Evolutionary conservation across 2,888 invertebrate species (phyloP), one percentile per base, ranked within the genome.

Genomic region (Pogonocherus hispidulus): DNA sequence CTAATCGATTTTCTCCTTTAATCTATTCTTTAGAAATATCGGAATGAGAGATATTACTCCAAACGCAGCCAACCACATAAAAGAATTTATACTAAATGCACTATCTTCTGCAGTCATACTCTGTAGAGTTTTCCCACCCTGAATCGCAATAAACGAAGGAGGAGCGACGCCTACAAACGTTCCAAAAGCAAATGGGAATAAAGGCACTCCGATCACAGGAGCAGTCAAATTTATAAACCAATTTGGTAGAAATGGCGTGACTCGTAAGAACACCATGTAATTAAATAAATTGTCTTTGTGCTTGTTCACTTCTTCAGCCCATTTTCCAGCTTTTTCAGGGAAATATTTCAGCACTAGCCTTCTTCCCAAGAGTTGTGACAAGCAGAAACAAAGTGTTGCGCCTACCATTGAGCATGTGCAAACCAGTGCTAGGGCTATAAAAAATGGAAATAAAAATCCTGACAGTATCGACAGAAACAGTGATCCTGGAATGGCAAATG

Each of bases 401-500:
- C 99, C 99, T 63, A 96, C 86, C 16, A 98, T 97, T 72, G 99
- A 99, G 86, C 99, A 99, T 73, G 92, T 93, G 82, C 96, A 96
- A 0, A 96, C 97, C 71, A 99, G 87, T 63, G 91, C 82, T 77
- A 99, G 86, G 4, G 99, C 99, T 75, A 95, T 84, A 52, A 93
- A 92, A 86, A 99, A 99, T 68, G 96, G 94, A 84, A 98, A 99
- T 44, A 99, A 88, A 85, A 98, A 99, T 72, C 99, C 99, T 71
- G 97, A 96, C 60, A 99, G 88, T 79, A 99, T 97, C 73, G 98
- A 99, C 63, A 99, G 88, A 84, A 99, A 99, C 82, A 99, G 92
- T 14, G 99, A 99, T 74, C 99, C 99, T 71, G 99, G 99, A 87
- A 99, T 99, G 81, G 99, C 99, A 89, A 99, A 99, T 71, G 99